Conservation (phyloP, 35 echinoderm and acorn worm genomes). For the Lytechinus pictus region DNA sequence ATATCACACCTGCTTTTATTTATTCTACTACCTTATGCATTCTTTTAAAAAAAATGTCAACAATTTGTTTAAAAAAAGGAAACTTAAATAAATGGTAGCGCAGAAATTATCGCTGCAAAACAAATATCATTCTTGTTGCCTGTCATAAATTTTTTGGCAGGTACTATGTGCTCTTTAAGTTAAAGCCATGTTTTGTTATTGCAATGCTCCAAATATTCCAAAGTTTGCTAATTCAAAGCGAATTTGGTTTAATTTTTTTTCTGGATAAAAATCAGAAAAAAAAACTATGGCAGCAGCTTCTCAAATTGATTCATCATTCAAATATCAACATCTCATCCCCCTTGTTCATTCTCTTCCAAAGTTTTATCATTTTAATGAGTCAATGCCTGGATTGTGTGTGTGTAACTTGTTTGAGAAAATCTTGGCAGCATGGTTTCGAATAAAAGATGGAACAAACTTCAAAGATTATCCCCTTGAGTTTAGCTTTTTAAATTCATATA, state of each 20-base stretch:
- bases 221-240: not conserved
- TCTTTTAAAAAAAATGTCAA: too few species aligned
- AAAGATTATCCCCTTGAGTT: not conserved
- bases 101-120: too few species aligned
- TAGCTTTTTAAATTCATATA: slow-evolving; percentile 15
- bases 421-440: not conserved
- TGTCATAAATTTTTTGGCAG: not conserved
- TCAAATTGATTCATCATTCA: not conserved
- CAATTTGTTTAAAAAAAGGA: too few species aligned
- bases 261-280: not conserved
- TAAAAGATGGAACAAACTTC: not conserved
- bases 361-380: not conserved
- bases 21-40: too few species aligned
- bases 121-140: not conserved
- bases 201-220: not conserved
- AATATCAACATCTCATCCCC: not conserved
- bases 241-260: not conserved
- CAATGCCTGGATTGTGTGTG: not conserved
- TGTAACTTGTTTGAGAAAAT: not conserved
- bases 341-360: not conserved
- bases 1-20: too few species aligned
- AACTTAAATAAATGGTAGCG: too few species aligned
- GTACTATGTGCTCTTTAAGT: not conserved
- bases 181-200: not conserved
- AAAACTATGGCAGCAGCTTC: not conserved